Base-by-base conservation (phyloP, 2,888 invertebrate species). In the Sphaerophoria taeniata region DNA sequence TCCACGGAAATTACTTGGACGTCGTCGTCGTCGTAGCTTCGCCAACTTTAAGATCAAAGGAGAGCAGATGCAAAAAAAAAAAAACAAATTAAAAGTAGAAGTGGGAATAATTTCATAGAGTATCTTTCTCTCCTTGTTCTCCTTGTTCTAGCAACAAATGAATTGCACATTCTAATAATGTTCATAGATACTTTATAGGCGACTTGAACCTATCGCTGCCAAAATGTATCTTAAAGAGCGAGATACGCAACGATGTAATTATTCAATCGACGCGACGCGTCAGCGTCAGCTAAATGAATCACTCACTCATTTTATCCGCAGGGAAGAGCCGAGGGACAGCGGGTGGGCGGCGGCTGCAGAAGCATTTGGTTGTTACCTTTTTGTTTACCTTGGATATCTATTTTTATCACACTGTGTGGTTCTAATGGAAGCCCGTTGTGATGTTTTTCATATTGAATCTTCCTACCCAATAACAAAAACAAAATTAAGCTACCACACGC, bases 321-420 rank as follows among this genome's bases (percentile, higher is more conserved):
- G 33, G 33, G 9, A 11, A 39, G n/a, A 45, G 6, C 56, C 0
- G 43, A 11, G 43, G 43, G 43, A 39, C 39, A 39, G 9, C 11
- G 0, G 9, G 43, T 11, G 55, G 56, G 1, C 6, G 55, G n/a
- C 36, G 36, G 12, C 12, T 58, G 11, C 24, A 24, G 24, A 24
- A 24, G 36, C 16, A 16, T 39, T 75, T 69, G 51, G 49, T 60
- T 80, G 67, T 77, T 70, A 47, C 81, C 51, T 73, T 80, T 80
- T 85, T 55, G 85, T 85, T 85, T 85, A 85, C 85, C 85, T 85
- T 85, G 85, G 78, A 67, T 49, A 70, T 73, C 85, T 85, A 85
- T 85, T 85, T 85, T 60, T 80, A 77, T 73, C 80, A 24, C 24
- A 71, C 67, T 84, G 84, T 79, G 73, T 76, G 67, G 67, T 75